phyloP scores from a whole-genome alignment of 2,888 invertebrate genomes.

The Crocallis elinguaria region DNA sequence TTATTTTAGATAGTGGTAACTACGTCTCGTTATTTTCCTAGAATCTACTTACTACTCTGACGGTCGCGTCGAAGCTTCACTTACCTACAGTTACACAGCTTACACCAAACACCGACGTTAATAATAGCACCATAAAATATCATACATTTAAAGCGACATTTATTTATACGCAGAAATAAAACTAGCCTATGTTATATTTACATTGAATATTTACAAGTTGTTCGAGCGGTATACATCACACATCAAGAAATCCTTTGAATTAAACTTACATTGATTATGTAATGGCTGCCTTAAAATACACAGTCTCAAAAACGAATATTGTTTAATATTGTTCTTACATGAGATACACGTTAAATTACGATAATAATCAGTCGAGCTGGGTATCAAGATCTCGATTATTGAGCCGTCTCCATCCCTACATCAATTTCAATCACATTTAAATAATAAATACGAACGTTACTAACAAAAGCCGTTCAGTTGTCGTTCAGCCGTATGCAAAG shows the following conservation, averaged over 20 bases:
- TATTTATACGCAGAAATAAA: slow-evolving; percentile 51
- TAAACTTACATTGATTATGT: slow-evolving; percentile 48
- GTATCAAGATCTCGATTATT: slow-evolving; percentile 68
- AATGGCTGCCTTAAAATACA: slow-evolving; percentile 77
- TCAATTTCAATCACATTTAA: slow-evolving; percentile 11
- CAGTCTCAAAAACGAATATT: slow-evolving; percentile 76
- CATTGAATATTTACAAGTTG: slow-evolving; percentile 50
- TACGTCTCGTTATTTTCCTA: slow-evolving; percentile 63
- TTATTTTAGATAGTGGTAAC: slow-evolving; percentile 73
- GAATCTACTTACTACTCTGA: slow-evolving; percentile 50
- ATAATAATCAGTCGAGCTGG: slow-evolving; percentile 70
- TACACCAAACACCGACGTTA: slow-evolving; percentile 77
- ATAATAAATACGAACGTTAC: background rate
- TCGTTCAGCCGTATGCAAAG: background rate
- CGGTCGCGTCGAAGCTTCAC: slow-evolving; percentile 52
- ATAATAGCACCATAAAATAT: slow-evolving; percentile 83
- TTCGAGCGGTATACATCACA: slow-evolving; percentile 52
- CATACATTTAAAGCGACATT: slow-evolving; percentile 75
- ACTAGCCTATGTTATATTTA: slow-evolving; percentile 51
- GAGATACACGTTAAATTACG: slow-evolving; percentile 72
- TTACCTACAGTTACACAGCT: slow-evolving; percentile 43
- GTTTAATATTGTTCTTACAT: slow-evolving; percentile 73
- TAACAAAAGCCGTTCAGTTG: too few species aligned
- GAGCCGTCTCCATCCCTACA: slow-evolving; percentile 54
- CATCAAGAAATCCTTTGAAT: slow-evolving; percentile 28